Conservation (phyloP, 2,797 vertebrate species). For the Crenichthys baileyi region DNA sequence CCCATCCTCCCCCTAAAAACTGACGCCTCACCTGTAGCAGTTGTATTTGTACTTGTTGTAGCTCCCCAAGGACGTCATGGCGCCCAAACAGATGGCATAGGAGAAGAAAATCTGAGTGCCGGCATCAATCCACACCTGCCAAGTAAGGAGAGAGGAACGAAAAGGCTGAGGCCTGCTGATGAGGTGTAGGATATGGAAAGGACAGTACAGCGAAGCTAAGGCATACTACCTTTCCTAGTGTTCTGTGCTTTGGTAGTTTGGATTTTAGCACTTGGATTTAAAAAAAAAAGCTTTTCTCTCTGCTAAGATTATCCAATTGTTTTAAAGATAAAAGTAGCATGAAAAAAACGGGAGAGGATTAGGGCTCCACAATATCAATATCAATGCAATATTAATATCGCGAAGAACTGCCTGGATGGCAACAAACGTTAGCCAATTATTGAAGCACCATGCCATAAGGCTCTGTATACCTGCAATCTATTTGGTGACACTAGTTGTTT, state of each 20-base stretch:
- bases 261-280: no score
- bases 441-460: background rate
- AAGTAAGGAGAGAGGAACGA: background rate
- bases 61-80: conserved; percentile 99
- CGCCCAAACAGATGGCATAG: conserved; percentile 98
- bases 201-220: background rate
- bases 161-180: conserved; percentile 66
- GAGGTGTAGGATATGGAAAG: background rate
- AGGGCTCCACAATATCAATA: background rate
- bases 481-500: background rate
- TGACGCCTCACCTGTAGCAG: conserved; percentile 96
- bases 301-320: background rate
- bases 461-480: background rate
- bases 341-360: background rate
- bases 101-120: conserved; percentile 99
- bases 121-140: conserved; percentile 97
- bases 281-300: background rate
- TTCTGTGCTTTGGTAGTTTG: background rate
- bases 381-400: background rate
- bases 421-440: background rate
- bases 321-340: background rate
- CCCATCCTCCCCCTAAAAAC: conserved; percentile 76
- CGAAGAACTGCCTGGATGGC: background rate
- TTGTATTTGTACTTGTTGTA: conserved; percentile 99
- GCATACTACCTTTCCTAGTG: background rate